A percentile compares a stretch with the other conserved stretches of the same genome.
Conservation (phyloP, 2,888 invertebrate genomes). For the Andrena dorsata region DNA sequence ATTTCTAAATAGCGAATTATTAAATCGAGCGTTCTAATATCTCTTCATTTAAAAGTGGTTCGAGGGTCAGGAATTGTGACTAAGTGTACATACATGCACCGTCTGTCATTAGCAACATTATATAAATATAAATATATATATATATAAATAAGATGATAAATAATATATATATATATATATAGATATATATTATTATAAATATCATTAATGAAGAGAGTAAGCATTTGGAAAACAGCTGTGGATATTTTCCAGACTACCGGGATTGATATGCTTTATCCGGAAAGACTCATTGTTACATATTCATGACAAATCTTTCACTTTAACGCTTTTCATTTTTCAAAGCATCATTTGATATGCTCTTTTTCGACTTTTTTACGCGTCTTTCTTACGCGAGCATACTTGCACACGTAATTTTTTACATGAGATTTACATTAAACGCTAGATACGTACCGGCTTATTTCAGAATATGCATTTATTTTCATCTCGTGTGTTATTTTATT, state of each 20-base stretch:
- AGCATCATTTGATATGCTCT: slow-evolving; percentile 51
- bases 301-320: slow-evolving; percentile 48
- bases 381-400: slow-evolving; percentile 17
- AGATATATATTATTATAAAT: slow-evolving; percentile 73
- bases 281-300: slow-evolving; percentile 42
- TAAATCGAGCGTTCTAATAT: slow-evolving; percentile 15
- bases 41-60: slow-evolving; percentile 57
- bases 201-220: slow-evolving; percentile 63
- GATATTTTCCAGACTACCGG: slow-evolving; percentile 75
- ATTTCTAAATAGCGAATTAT: neutral
- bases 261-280: slow-evolving; percentile 62
- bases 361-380: slow-evolving; percentile 41
- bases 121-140: slow-evolving; percentile 69
- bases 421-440: slow-evolving; percentile 63
- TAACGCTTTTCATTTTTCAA: slow-evolving; percentile 44
- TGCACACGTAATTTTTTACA: slow-evolving; percentile 49
- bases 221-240: slow-evolving; percentile 68
- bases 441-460: slow-evolving; percentile 32
- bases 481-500: slow-evolving; percentile 36
- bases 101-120: slow-evolving; percentile 81
- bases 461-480: slow-evolving; percentile 42
- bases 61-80: slow-evolving; percentile 81
- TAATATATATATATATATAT: slow-evolving; percentile 73
- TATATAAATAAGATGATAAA: slow-evolving; percentile 62
- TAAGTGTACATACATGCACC: slow-evolving; percentile 84